Evolutionary conservation across 2,113 vertebrate genomes (phyloP), one percentile per base, ranked within the genome.

Genomic region (Eidolon helvum): DNA sequence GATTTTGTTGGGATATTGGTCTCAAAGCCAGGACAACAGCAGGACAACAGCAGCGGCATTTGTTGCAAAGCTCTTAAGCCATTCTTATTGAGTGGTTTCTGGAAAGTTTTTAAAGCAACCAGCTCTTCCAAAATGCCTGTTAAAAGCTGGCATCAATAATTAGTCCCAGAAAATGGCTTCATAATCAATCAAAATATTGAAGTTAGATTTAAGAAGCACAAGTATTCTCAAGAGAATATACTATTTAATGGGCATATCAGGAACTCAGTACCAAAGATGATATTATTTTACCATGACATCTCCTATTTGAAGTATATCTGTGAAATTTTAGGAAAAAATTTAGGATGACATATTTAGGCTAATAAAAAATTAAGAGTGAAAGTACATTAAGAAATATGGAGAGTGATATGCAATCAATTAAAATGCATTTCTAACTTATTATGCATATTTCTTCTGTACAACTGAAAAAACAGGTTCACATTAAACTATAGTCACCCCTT

Each of bases 131-230:
- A 96, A 90, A 71, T n/a, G 45, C 48, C 75, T 48, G 12, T 43
- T 92, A 85, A 88, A 91, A 94, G 53, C 30, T 94, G 80, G 96
- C 90, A 95, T 71, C 9, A 2, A 77, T 80, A 71, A 61, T 75
- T 22, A 65, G 69, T n/a, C 45, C 80, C 59, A 50, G 90, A 80
- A 94, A 92, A 89, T 79, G 61, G 80, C 50, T 79, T 88, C 35
- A 33, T 24, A 74, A 79, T 88, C 53, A 65, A 83, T 79, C 68
- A 86, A 75, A 93, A 68, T 45, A 89, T 66, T 71, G 21, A 86
- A 50, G n/a, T 57, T 50, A n/a, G 38, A 84, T 7, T 22, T 30
- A 69, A 69, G 48, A 57, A 40, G 71, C 48, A 19, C 19, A 80
- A 71, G 66, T 4, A 48, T 66, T 77, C 93, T 69, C 35, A 5